phyloP scores from a whole-genome alignment of 2,113 vertebrate genomes.

The Sitta europaea region DNA sequence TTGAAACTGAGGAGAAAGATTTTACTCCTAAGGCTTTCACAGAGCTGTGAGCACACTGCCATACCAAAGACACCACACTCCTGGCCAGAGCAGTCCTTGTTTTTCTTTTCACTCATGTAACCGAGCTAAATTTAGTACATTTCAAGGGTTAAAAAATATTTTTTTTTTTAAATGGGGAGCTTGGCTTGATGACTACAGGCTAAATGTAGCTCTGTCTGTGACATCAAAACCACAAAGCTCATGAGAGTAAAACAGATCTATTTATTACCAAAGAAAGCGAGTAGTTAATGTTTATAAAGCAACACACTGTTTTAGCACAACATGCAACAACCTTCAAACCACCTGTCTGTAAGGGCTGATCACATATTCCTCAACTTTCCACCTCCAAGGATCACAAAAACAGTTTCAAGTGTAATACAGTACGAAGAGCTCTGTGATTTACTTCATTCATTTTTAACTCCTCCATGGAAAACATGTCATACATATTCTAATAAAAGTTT shows the following conservation, averaged over 20 bases:
- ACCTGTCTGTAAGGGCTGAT: background rate
- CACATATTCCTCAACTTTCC: background rate
- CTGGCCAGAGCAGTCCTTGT: background rate
- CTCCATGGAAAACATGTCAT: background rate
- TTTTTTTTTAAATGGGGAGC: background rate
- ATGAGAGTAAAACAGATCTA: background rate
- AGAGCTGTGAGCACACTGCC: background rate
- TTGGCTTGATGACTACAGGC: background rate
- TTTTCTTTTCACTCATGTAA: background rate
- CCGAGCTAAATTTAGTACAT: background rate
- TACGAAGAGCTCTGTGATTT: background rate
- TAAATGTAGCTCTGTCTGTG: background rate
- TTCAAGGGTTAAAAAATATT: background rate
- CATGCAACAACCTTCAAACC: background rate
- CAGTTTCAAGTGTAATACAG: background rate
- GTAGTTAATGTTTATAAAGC: background rate
- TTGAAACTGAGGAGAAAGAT: background rate
- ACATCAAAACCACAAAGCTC: background rate
- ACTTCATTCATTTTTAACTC: background rate
- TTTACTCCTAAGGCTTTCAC: background rate
- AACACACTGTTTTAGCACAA: background rate
- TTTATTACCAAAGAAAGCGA: background rate
- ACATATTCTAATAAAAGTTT: background rate
- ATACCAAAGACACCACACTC: background rate
- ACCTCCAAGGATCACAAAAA: background rate